phyloP scores from a whole-genome alignment of 2,113 vertebrate species.

The Zosterops japonicus region DNA sequence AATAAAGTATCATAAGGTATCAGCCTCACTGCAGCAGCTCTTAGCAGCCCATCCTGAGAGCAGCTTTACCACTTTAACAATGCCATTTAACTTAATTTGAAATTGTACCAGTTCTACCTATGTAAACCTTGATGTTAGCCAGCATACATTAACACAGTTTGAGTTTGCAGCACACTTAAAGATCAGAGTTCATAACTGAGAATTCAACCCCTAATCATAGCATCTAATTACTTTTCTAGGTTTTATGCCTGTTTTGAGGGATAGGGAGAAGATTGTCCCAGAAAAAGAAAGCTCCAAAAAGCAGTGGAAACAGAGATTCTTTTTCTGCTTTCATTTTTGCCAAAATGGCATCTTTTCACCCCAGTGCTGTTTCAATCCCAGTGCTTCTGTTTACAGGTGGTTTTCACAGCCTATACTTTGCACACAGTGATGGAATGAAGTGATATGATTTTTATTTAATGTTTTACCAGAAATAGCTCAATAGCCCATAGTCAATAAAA shows the following conservation, averaged over 20 bases:
- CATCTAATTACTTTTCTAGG: not conserved
- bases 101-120: not conserved
- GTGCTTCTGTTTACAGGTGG: constrained; percentile 9
- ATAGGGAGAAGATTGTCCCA: not conserved
- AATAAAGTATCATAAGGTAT: not conserved
- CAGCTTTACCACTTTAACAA: not conserved
- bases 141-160: not conserved
- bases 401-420: constrained; percentile 39
- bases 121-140: not conserved
- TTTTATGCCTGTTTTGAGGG: not conserved
- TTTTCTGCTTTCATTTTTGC: not conserved
- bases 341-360: not conserved
- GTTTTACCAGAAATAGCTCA: constrained; percentile 38
- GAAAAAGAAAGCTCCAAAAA: not conserved
- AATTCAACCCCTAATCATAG: not conserved
- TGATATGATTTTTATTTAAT: constrained; percentile 6
- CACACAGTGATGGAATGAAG: not conserved
- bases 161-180: not conserved
- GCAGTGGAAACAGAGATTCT: not conserved
- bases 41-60: not conserved
- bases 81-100: not conserved
- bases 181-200: not conserved
- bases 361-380: not conserved
- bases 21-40: not conserved
- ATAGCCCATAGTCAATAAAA: constrained; percentile 33